Base-by-base conservation (phyloP, 2,888 invertebrate species). In the Trichacis sp. region DNA sequence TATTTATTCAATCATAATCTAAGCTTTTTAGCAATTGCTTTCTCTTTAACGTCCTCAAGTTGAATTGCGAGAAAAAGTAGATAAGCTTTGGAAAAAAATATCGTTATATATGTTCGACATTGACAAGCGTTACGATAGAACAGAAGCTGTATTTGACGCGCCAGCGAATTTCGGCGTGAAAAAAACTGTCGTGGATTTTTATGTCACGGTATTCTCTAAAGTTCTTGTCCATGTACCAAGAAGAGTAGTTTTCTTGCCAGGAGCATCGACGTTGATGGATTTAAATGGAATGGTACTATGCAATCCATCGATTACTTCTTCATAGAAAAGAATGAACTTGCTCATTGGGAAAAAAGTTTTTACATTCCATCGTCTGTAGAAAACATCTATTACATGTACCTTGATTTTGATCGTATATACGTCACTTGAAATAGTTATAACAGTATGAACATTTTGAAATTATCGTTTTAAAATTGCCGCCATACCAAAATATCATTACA, bases 211-310 rank as follows among this genome's bases (percentile, higher is more conserved):
- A 65, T 65, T 63, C 60, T 47, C 58, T 54, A 53, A 66, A 69
- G 65, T 69, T 66, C 59, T 63, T 61, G 61, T 57, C 50, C 69
- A 50, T 66, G 60, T 64, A 66, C 58, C 58, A 51, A 46, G 58
- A 66, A 55, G 58, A 69, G 69, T 64, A 57, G 59, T 57, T 69
- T 61, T 64, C 66, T 62, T 52, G 62, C 64, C 60, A 57, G 54
- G 9, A 64, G 66, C 73, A 60, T 42, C 66, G 70, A 72, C 72
- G 68, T 72, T 74, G 74, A 73, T 70, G 69, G 72, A 73, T 74
- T 65, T 64, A 67, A 54, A 69, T 66, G 59, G 65, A 68, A 69
- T 52, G 57, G 56, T 29, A 55, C 54, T 63, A 62, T 64, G 59
- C 57, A 58, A 59, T 59, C 56, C 52, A 55, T 64, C 70, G 65